A percentile compares a stretch with the other conserved stretches of the same genome.
These are phyloP conservation scores for Uloborus diversus DNA, from an alignment of 1,140 invertebrate genomes.

Conservation along the genomic window DNA sequence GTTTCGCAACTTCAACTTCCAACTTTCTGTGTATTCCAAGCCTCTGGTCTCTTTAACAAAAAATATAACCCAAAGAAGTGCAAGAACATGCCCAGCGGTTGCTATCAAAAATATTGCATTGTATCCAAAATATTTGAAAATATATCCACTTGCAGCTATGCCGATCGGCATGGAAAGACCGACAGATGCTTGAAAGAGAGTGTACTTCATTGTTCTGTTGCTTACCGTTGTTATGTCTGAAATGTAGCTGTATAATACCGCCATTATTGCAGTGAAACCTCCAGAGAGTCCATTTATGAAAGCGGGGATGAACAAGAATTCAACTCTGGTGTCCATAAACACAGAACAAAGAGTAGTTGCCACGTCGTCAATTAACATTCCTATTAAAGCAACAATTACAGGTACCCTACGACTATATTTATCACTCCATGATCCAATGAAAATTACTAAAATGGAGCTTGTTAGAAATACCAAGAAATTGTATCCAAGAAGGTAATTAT, in stretches of 20 bases:
- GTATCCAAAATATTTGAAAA: not conserved
- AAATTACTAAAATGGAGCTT: not conserved
- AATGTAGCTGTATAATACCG: constrained; percentile 33
- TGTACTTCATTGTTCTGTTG: constrained; percentile 32
- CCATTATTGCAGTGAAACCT: constrained; percentile 19
- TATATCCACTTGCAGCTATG: not conserved
- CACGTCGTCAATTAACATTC: constrained; percentile 18
- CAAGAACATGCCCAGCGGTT: not conserved
- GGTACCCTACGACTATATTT: constrained; percentile 30
- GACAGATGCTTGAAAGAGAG: constrained; percentile 15
- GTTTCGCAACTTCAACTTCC: not conserved
- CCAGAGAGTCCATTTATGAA: constrained; percentile 26
- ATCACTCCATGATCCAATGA: constrained; percentile 47
- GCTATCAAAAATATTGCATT: not conserved
- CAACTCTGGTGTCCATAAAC: not conserved
- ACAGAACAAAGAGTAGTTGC: constrained; percentile 5
- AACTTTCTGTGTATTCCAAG: constrained; percentile 14
- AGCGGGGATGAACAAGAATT: constrained; percentile 19
- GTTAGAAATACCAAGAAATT: constrained; percentile 10
- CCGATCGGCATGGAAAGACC: constrained; percentile 22
- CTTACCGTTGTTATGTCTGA: constrained; percentile 10
- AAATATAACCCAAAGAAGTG: constrained; percentile 14
- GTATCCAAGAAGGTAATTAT: constrained; percentile 23
- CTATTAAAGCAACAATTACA: not conserved
- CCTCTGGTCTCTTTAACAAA: constrained; percentile 22